Conservation (phyloP, 2,113 vertebrate genomes). For the Spermophilus dauricus region DNA sequence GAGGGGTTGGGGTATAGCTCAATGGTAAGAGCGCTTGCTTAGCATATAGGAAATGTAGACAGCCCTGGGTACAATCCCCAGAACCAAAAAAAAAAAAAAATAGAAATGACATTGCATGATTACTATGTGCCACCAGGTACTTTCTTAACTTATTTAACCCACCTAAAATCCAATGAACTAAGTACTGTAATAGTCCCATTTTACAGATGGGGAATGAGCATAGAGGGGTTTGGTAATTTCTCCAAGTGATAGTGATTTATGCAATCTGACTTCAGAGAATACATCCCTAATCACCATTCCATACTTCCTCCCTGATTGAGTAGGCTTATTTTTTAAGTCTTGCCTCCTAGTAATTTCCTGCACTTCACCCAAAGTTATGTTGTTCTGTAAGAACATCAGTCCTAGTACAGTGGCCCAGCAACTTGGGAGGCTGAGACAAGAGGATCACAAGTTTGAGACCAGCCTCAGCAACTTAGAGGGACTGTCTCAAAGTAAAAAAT, state of each 20-base stretch:
- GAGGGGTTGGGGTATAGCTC: not conserved
- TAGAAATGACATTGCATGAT: slow-evolving; percentile 1
- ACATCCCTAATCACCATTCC: slow-evolving; percentile 10
- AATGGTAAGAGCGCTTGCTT: not conserved
- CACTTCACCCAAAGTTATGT: not conserved
- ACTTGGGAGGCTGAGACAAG: too few species aligned
- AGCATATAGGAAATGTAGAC: not conserved
- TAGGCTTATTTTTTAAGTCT: slow-evolving; percentile 12
- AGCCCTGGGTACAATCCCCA: not conserved
- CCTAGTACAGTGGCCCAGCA: too few species aligned
- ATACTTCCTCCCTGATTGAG: not conserved
- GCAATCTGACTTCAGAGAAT: not conserved
- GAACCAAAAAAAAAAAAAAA: not conserved
- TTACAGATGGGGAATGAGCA: not conserved
- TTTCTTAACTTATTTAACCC: slow-evolving; percentile 5
- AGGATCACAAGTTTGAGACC: too few species aligned
- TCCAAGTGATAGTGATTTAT: slow-evolving; percentile 3
- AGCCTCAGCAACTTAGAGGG: too few species aligned
- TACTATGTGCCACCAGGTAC: not conserved
- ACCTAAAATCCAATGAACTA: not conserved
- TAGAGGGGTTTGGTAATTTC: not conserved
- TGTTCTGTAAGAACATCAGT: not conserved
- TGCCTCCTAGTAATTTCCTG: slow-evolving; percentile 31
- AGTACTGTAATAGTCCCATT: not conserved
- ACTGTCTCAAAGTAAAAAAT: too few species aligned